Base-by-base conservation (phyloP, 2,797 vertebrate species). In the Diplodus sargus region DNA sequence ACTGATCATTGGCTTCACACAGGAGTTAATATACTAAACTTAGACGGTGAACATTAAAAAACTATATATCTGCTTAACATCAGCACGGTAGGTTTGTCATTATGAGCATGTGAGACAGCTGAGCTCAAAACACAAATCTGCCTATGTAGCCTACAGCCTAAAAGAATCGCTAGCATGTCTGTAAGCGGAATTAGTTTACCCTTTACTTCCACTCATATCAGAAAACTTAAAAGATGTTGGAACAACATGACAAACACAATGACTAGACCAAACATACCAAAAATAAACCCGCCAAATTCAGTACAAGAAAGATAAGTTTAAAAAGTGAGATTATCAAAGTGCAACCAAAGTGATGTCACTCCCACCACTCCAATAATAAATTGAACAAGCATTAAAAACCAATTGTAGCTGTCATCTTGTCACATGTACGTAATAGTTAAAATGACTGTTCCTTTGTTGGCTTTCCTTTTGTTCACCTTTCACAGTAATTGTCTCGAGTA, bases 361-460 rank as follows among this genome's bases (percentile, higher is more conserved):
- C 39, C 39, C 39, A 39, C 39, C 39, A 11, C 39, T 11, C 39
- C 9, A 28, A 28, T n/a, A 5, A 53, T 75, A 18, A 18, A 71
- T 80, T 75, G 78, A 62, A 47, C n/a, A 56, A 54, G 16, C 71
- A 56, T 73, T 76, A 70, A 39, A 61, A 82, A 23, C 12, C 5
- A 4, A 57, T 68, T n/a, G 43, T 5, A 11, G 42, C 70, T 77
- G 65, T 62, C 53, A 74, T 72, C 30, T 71, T 25, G 43, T 61
- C 42, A 70, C 20, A n/a, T 25, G 4, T 42, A 11, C 45, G 12
- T 30, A 48, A 72, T 34, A 20, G 43, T 2, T 60, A 4, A 74
- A 67, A 71, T 76, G 58, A 34, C 16, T 43, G 43, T 70, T 47
- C 54, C 34, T 60, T 74, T 64, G 30, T 56, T 69, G 8, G 25